Evolutionary conservation across 2,797 vertebrate genomes (phyloP), one percentile per base, ranked within the genome.

Genomic region (Smutsia temminckii): DNA sequence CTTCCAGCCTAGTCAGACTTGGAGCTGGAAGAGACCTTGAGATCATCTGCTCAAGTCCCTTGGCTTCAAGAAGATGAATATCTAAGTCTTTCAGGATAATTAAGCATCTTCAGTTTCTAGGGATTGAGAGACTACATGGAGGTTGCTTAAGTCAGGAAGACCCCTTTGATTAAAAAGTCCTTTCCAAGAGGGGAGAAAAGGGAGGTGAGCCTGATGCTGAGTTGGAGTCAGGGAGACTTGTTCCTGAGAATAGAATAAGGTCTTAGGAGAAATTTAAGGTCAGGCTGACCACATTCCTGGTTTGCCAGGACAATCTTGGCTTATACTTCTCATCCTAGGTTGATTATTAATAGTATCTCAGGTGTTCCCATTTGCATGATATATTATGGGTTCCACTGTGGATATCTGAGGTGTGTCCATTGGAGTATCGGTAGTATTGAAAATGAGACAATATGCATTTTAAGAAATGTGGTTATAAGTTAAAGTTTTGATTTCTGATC

Each of bases 401-500:
- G 32, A 8, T 49, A 17, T 63, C 51, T 74, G 34, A 32, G 53
- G 32, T 10, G 1, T 72, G 13, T 80, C 32, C 27, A 21, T 20
- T 59, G 32, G 63, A 75, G 25, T 71, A 8, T 69, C 80, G 93
- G 9, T 61, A 69, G 55, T 66, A 32, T 3, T 80, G 57, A 77
- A 42, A 55, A 55, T 42, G 34, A 68, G 74, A 94, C 7, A 6
- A 61, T 34, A 32, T 53, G 11, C 49, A 57, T 68, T 94, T 94
- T 29, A 64, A 64, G 74, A 80, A 81, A 42, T 37, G 53, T 27
- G 17, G 37, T 57, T 89, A 1, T 75, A 34, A 51, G 40, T 55
- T 85, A 83, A 40, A 92, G 69, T 90, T 93, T 66, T 84, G 66
- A 80, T 89, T 32, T 81, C 57, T 17, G 37, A 63, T 42, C 66